Conservation (phyloP, 2,797 vertebrate genomes). For the Micropoecilia bifurca region DNA sequence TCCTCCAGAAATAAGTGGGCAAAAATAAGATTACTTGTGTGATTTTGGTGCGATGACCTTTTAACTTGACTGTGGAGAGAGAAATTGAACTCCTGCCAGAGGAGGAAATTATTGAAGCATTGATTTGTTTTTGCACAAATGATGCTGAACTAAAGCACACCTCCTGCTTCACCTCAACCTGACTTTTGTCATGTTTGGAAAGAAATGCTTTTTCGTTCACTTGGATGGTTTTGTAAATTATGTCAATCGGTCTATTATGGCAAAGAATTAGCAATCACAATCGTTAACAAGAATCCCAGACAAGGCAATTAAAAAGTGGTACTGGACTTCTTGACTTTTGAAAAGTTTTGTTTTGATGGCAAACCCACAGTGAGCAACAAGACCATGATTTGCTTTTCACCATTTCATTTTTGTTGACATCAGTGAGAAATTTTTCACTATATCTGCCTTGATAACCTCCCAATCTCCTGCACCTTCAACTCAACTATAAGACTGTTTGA, state of each 20-base stretch:
- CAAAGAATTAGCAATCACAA: neutral
- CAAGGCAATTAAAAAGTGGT: neutral
- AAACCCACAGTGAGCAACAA: neutral
- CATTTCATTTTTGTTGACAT: neutral
- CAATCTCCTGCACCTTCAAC: neutral
- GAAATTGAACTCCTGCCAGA: conserved; percentile 9
- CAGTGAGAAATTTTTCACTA: neutral
- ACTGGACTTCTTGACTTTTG: neutral
- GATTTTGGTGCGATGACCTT: conserved; percentile 13
- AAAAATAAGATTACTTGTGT: conserved; percentile 8
- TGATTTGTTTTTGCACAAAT: conserved; percentile 11
- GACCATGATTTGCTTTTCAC: neutral
- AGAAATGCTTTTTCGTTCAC: neutral
- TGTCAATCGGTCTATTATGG: neutral
- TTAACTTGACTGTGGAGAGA: conserved; percentile 9
- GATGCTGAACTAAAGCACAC: neutral
- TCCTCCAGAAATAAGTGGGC: neutral
- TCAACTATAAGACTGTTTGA: neutral
- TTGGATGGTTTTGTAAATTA: neutral
- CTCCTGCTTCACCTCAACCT: neutral
- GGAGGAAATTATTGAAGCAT: conserved; percentile 6
- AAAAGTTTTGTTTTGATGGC: neutral
- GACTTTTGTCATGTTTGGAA: neutral
- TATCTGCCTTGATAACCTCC: neutral
- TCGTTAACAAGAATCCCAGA: neutral